Conservation (phyloP, 2,113 vertebrate species). For the Pangasianodon gigas region DNA sequence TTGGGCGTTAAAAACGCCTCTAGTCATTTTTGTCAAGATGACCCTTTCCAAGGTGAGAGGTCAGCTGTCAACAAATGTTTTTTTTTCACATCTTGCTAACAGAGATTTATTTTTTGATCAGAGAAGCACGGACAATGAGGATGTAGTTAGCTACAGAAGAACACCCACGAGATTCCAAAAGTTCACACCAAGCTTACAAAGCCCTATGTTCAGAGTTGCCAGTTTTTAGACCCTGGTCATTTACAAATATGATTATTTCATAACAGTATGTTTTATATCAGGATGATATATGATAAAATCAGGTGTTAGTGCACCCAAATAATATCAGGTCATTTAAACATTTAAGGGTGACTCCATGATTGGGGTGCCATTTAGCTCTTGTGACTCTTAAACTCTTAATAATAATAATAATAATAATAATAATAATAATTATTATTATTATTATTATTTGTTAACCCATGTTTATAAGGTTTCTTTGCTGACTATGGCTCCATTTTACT, state of each 20-base stretch:
- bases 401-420: no score
- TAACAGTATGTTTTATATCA: background rate
- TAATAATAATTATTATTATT: no score
- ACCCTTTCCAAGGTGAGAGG: constrained; percentile 5
- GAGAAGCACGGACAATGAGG: background rate
- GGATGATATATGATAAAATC: background rate
- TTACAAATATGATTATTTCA: background rate
- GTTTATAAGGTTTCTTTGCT: background rate
- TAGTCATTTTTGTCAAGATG: background rate
- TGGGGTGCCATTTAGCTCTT: no score
- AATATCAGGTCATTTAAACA: no score
- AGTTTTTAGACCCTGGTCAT: background rate
- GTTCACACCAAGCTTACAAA: background rate
- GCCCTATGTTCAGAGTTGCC: background rate
- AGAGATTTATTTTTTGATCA: background rate
- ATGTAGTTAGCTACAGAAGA: background rate
- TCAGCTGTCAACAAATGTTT: background rate
- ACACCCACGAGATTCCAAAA: background rate
- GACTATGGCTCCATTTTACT: background rate
- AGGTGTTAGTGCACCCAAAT: no score
- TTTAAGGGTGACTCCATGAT: no score
- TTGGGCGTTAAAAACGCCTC: background rate
- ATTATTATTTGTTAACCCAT: no score
- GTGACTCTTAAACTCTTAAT: no score
- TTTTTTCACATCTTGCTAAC: background rate